Evolutionary conservation across 2,797 vertebrate genomes (phyloP).

Genomic region (Phaenicophaeus curvirostris): DNA sequence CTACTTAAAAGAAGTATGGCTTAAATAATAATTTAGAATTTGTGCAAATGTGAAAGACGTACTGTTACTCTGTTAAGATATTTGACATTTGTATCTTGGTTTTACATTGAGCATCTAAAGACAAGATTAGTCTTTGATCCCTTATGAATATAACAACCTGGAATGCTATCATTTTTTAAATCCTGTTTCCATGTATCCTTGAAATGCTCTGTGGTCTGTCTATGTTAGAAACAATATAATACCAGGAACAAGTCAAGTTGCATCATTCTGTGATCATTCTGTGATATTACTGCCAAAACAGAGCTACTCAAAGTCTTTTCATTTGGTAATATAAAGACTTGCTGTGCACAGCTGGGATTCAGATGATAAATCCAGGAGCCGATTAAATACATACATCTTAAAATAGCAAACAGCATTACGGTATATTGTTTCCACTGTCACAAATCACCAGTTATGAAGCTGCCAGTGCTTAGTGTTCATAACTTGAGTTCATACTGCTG

Average conservation of each 20-base stretch:
- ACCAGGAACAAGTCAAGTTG: neutral
- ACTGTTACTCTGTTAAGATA: neutral
- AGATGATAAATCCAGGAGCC: constrained; percentile 9
- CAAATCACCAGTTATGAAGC: neutral
- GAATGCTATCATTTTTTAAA: neutral
- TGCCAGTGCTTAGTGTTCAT: neutral
- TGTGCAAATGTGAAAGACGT: neutral
- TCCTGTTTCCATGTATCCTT: neutral
- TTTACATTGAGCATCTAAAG: constrained; percentile 10
- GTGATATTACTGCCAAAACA: neutral
- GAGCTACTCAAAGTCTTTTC: constrained; percentile 31
- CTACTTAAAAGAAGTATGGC: neutral
- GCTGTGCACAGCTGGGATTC: constrained; percentile 16
- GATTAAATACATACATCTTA: neutral
- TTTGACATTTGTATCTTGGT: constrained; percentile 10
- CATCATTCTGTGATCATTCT: constrained; percentile 16
- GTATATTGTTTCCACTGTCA: constrained; percentile 14
- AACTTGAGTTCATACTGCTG: neutral
- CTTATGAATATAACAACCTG: constrained; percentile 3
- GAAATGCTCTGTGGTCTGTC: neutral
- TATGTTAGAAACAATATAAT: constrained; percentile 11
- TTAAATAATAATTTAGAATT: constrained; percentile 17
- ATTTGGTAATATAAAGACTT: neutral
- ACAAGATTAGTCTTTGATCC: constrained; percentile 50
- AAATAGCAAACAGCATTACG: constrained; percentile 34